Evolutionary conservation across 2,113 vertebrate species (phyloP).

Genomic region (Eurystomus gularis): DNA sequence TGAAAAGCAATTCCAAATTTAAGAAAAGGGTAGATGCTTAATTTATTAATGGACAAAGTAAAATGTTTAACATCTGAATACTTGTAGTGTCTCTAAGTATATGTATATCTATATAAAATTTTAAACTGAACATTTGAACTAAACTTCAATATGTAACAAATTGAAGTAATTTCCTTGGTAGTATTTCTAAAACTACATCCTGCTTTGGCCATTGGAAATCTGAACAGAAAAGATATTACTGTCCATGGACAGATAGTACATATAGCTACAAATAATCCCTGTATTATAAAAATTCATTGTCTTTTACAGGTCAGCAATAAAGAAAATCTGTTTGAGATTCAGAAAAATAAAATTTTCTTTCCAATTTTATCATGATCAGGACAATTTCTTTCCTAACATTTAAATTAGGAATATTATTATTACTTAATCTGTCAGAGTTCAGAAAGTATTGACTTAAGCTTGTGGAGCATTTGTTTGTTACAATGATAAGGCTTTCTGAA

Average conservation of each 20-base stretch:
- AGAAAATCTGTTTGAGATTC: neutral
- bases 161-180: neutral
- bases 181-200: neutral
- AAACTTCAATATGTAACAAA: too few relatives aligned
- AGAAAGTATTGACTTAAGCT: neutral
- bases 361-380: neutral
- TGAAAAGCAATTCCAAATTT: neutral
- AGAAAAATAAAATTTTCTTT: neutral
- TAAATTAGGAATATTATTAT: neutral
- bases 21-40: neutral
- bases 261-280: neutral
- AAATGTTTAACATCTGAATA: neutral
- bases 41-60: neutral
- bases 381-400: neutral
- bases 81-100: neutral
- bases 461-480: neutral
- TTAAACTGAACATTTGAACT: neutral
- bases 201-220: neutral
- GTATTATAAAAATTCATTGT: neutral
- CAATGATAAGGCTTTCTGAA: neutral
- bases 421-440: neutral
- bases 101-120: neutral
- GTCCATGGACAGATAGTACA: neutral
- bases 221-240: neutral
- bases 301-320: neutral